These are phyloP conservation scores for Abrostola triplasia DNA, from an alignment of 2,888 invertebrate genomes.

Conservation along the genomic window DNA sequence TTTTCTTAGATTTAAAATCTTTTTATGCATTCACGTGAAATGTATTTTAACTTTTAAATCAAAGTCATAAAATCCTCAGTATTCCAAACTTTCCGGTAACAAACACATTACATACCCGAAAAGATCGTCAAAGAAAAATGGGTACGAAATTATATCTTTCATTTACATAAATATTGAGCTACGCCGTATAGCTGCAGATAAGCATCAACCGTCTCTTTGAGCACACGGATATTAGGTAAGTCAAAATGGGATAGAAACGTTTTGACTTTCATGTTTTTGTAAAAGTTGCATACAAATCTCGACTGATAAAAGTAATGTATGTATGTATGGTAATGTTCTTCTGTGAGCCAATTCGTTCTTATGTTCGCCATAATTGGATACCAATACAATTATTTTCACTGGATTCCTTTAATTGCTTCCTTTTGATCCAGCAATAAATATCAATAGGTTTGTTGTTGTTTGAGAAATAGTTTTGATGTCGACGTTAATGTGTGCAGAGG, in stretches of 20 bases:
- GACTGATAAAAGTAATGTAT: conserved; percentile 18
- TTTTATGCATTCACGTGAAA: background rate
- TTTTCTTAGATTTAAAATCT: background rate
- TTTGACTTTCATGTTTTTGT: conserved; percentile 6
- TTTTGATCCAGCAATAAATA: background rate
- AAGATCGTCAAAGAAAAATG: conserved; percentile 3
- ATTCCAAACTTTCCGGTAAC: background rate
- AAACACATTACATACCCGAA: conserved; percentile 1
- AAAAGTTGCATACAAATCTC: conserved; percentile 10
- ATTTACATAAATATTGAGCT: conserved; percentile 24
- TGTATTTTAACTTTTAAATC: conserved; percentile 2
- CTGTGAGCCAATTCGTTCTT: background rate
- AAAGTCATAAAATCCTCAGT: background rate
- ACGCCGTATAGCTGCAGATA: background rate
- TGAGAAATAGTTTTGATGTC: background rate
- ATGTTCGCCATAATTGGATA: conserved; percentile 11
- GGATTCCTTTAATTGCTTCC: background rate
- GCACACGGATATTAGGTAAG: background rate
- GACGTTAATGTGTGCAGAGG: too few relatives aligned
- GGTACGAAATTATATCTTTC: conserved; percentile 15
- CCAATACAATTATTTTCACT: conserved; percentile 1
- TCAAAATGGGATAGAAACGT: background rate
- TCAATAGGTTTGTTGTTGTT: background rate
- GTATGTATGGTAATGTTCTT: too few relatives aligned
- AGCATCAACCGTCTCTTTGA: conserved; percentile 5